A percentile compares a stretch with the other conserved stretches of the same genome.
These are phyloP conservation scores for Microplitis demolitor DNA, from an alignment of 1,140 invertebrate species.

Conservation along the genomic window DNA sequence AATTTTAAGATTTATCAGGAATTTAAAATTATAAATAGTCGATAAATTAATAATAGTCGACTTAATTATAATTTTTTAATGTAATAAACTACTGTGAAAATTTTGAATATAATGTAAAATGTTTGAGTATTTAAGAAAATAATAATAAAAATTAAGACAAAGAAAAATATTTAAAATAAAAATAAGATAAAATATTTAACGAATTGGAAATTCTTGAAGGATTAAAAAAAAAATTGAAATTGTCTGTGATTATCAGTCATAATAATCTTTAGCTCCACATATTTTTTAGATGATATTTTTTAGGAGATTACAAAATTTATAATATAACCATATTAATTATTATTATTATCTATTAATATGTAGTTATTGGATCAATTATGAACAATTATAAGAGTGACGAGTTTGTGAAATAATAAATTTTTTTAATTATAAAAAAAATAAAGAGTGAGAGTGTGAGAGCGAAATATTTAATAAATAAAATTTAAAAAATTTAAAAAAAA, in stretches of 20 bases:
- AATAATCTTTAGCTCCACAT: slow-evolving; percentile 62
- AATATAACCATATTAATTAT: slow-evolving; percentile 51
- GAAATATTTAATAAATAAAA: slow-evolving; percentile 5
- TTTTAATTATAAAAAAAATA: background rate
- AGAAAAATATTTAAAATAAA: slow-evolving; percentile 16
- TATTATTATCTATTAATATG: slow-evolving; percentile 44
- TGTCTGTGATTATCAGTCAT: slow-evolving; percentile 62
- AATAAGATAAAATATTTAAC: slow-evolving; percentile 28
- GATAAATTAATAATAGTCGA: background rate
- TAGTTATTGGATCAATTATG: slow-evolving; percentile 53
- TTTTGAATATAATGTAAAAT: background rate
- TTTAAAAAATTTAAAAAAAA: slow-evolving; percentile 33
- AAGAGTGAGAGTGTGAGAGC: slow-evolving; percentile 18
- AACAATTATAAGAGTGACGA: slow-evolving; percentile 43
- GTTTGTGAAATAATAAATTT: slow-evolving; percentile 8
- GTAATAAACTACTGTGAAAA: slow-evolving; percentile 6
- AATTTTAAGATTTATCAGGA: background rate
- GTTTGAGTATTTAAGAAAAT: slow-evolving; percentile 29
- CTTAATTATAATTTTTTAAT: background rate
- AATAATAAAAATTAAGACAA: slow-evolving; percentile 9
- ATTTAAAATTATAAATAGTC: slow-evolving; percentile 41
- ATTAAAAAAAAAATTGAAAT: slow-evolving; percentile 50
- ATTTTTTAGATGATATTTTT: slow-evolving; percentile 63
- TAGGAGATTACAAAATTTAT: slow-evolving; percentile 62
- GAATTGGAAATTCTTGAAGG: slow-evolving; percentile 25